Conservation (phyloP, 2,888 invertebrate genomes). For the Rosalia funebris region DNA sequence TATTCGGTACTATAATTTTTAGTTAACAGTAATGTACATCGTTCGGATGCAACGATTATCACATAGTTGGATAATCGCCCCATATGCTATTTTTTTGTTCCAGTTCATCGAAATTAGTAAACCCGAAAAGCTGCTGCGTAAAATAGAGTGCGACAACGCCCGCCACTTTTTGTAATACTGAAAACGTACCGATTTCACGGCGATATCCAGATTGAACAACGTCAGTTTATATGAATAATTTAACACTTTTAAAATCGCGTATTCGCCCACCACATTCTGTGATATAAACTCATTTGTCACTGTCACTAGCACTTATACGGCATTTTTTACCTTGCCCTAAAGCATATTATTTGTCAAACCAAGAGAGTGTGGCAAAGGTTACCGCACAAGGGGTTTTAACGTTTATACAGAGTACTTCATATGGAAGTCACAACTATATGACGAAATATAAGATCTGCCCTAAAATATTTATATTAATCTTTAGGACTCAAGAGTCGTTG, state of each 20-base stretch:
- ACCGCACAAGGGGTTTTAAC: too few relatives aligned
- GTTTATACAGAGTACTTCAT: too few relatives aligned
- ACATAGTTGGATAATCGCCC: too few relatives aligned
- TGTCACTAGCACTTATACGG: conserved; percentile 14
- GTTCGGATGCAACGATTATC: too few relatives aligned
- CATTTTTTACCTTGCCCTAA: conserved; percentile 13
- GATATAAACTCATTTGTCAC: conserved; percentile 23
- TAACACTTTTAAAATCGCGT: conserved; percentile 22
- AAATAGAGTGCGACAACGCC: neutral
- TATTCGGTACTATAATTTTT: too few relatives aligned
- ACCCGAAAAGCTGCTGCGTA: neutral
- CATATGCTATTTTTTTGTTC: too few relatives aligned
- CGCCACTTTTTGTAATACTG: conserved; percentile 8
- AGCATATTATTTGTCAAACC: conserved; percentile 16
- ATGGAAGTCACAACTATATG: too few relatives aligned
- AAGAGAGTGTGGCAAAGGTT: neutral
- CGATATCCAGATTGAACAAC: conserved; percentile 17
- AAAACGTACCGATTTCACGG: conserved; percentile 15
- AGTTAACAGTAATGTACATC: too few relatives aligned
- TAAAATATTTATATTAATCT: too few relatives aligned
- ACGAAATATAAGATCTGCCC: too few relatives aligned
- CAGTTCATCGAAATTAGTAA: neutral
- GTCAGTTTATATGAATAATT: conserved; percentile 22
- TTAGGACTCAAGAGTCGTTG: too few relatives aligned
- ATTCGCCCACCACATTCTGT: conserved; percentile 9